Conservation (phyloP, 2,113 vertebrate genomes). For the Leptocoma aspasia region DNA sequence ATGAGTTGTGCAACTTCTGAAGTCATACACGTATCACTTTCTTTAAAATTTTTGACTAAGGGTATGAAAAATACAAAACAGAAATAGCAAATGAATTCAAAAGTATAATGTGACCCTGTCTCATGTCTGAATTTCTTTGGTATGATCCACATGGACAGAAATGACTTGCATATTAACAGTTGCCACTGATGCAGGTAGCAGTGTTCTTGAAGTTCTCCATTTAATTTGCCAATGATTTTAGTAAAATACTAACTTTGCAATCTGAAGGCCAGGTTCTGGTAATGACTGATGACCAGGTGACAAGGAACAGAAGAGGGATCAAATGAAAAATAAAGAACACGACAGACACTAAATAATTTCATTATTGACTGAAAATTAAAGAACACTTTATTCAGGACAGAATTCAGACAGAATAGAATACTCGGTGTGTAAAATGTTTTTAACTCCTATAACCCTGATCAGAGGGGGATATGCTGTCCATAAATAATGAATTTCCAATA, state of each 20-base stretch:
- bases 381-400: not conserved
- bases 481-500: not conserved
- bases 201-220: not conserved
- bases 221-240: not conserved
- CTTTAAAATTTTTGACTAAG: conserved; percentile 15
- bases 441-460: not conserved
- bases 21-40: conserved; percentile 9
- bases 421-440: not conserved
- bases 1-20: conserved; percentile 38
- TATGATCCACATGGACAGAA: not conserved
- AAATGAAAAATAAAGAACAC: not conserved
- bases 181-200: not conserved
- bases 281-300: not conserved
- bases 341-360: not conserved
- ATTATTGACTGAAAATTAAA: not conserved
- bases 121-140: not conserved
- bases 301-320: not conserved
- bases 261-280: not conserved
- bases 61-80: not conserved
- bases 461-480: not conserved
- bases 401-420: not conserved
- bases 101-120: not conserved
- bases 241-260: not conserved
- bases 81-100: conserved; percentile 7
- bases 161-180: not conserved